Conservation (phyloP, 2,888 invertebrate genomes). For the Cryptocheilus praepositus region DNA sequence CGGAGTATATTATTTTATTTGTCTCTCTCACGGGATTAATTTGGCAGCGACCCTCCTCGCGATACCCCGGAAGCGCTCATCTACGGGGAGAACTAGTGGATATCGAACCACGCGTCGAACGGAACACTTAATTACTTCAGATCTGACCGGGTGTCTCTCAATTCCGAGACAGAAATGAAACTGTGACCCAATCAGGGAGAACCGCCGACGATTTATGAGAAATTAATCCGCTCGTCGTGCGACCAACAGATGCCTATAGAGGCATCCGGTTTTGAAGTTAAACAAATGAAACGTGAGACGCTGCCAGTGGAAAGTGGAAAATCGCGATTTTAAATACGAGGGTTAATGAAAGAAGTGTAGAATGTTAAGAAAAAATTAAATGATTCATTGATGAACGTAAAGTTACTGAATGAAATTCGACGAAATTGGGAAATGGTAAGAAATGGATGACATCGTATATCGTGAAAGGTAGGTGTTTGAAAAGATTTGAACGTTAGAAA, state of each 20-base stretch:
- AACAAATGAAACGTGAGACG: slow-evolving; percentile 44
- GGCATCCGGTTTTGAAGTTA: slow-evolving; percentile 28
- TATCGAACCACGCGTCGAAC: slow-evolving; percentile 27
- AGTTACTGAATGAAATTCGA: too few species aligned
- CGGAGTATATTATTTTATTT: too few species aligned
- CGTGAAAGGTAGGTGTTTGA: too few species aligned
- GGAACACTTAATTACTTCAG: slow-evolving; percentile 35
- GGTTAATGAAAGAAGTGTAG: too few species aligned
- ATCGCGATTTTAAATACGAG: too few species aligned
- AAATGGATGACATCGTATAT: too few species aligned
- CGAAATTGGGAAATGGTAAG: too few species aligned
- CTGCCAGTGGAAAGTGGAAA: too few species aligned
- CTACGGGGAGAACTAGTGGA: slow-evolving; percentile 9
- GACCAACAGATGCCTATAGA: slow-evolving; percentile 7
- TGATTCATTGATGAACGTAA: too few species aligned
- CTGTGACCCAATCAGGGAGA: slow-evolving; percentile 48
- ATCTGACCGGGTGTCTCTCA: slow-evolving; percentile 16
- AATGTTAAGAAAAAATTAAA: too few species aligned
- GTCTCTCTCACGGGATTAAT: too few species aligned
- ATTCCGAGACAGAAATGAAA: slow-evolving; percentile 29
- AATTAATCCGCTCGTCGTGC: slow-evolving; percentile 46
- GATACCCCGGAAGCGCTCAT: slow-evolving; percentile 3
- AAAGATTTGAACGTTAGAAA: too few species aligned
- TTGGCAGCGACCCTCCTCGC: not conserved
- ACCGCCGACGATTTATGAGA: slow-evolving; percentile 51